Conservation (phyloP, 2,797 vertebrate genomes). For the Lateolabrax maculatus region DNA sequence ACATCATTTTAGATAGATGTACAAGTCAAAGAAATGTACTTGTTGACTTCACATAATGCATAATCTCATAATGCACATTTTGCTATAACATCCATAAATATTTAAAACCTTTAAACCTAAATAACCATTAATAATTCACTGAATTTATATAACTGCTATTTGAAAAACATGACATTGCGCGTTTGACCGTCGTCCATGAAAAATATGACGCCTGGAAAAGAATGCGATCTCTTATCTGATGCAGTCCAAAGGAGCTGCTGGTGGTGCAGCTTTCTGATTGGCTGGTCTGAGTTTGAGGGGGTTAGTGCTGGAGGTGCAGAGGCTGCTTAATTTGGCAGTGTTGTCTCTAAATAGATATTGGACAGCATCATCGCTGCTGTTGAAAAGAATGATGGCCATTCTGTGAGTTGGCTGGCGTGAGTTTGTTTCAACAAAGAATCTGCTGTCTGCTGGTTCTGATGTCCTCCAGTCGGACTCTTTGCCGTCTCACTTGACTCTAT, state of each 20-base stretch:
- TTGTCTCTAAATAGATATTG: constrained; percentile 48
- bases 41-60: constrained; percentile 33
- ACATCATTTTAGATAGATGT: constrained; percentile 32
- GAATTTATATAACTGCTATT: constrained; percentile 15
- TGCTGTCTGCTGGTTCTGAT: constrained; percentile 33
- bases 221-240: background rate
- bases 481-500: constrained; percentile 22
- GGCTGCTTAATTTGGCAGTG: constrained; percentile 35
- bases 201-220: too few species aligned
- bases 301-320: constrained; percentile 17
- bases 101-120: constrained; percentile 59
- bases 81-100: constrained; percentile 55
- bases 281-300: constrained; percentile 5
- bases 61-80: constrained; percentile 59
- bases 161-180: constrained; percentile 17
- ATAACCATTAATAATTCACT: constrained; percentile 57
- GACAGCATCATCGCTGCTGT: constrained; percentile 11
- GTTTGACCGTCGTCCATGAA: too few species aligned
- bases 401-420: constrained; percentile 31
- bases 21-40: constrained; percentile 36
- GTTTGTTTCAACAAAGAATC: constrained; percentile 26
- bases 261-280: constrained; percentile 24
- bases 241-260: constrained; percentile 23
- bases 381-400: constrained; percentile 45
- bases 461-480: constrained; percentile 24